Evolutionary conservation across 2,113 vertebrate species (phyloP), one percentile per base, ranked within the genome.

Genomic region (Pelusios castaneus): DNA sequence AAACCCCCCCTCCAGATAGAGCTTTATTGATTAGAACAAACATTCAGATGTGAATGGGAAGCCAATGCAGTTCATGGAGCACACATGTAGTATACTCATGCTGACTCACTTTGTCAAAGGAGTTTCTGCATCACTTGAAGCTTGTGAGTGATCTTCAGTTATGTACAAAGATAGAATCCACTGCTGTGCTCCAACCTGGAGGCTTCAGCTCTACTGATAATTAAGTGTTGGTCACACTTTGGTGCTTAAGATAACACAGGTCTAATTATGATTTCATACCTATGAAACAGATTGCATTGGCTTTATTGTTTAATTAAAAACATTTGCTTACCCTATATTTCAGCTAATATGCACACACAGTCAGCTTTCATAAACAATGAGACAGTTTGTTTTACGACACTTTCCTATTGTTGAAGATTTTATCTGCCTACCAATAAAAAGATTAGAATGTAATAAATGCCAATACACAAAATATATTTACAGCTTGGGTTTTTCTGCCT

Each of bases 101-200:
- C 43, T 67, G 60, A 52, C 90, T 27, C 0, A 4, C 49, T 70
- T 60, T 51, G 27, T 94, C 73, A 58, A 76, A 94, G 67, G 27
- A 10, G 5, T 63, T n/a, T n/a, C 63, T 21, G 63, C 52, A 38
- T 85, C 81, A 93, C 60, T 6, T 34, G 38, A 54, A 83, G 55
- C 70, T 70, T 84, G 60, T 83, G 92, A 95, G 85, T 80, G 81
- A 92, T 88, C 54, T 92, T 89, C 47, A 52, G 89, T 31, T 63
- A 49, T 0, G 88, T 21, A 45, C 85, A 82, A 45, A 73, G 31
- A 34, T 34, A 84, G 41, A 92, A 88, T 21, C 67, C 54, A 7
- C 12, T 86, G 31, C 54, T 82, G 1, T 31, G 73, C 22, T 38
- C 31, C 49, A 29, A 4, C 0, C 0, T 78, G 45, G 45, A 21